Base-by-base conservation (phyloP, 2,797 vertebrate species). In the Dendrocincla tyrannina region DNA sequence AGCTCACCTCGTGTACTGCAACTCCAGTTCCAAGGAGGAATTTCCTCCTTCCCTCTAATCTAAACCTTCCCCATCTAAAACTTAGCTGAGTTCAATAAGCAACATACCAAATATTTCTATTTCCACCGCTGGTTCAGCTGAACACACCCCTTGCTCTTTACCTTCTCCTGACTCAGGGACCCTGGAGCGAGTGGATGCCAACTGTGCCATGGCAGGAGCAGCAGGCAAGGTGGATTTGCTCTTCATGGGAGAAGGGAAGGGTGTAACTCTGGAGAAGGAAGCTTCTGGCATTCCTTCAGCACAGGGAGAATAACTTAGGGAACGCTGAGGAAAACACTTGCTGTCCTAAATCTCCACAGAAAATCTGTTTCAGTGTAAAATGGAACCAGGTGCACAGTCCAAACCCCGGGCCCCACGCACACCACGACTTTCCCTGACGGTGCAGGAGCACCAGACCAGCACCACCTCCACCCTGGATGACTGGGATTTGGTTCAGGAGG, bases 401-500 rank as follows among this genome's bases (percentile, higher is more conserved):
- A 0, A 44, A 58, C 3, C 64, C 69, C 5, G 19, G 22, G 25
- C 58, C 30, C 44, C 41, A 35, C 2, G 3, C 5, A 22, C 30
- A 16, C 27, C 60, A 18, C 46, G n/a, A n/a, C 59, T 5, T 16
- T 3, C 39, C 23, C 22, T 7, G 41, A 28, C 32, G 12, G 17
- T 2, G 3, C 1, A 41, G 19, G 33, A 69, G 44, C 58, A 59
- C 49, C 44, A 88, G 42, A 47, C 17, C 41, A 69, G 47, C 89
- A 32, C 5, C 32, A 11, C 5, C 64, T 55, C 22, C 7, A 79
- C 33, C 37, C 46, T n/a, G 8, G 37, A 58, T 53, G 60, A 8
- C 13, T 5, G 6, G 0, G 0, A 30, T 17, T 55, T 13, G 22
- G 32, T 79, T 42, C 24, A 35, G 0, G 0, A 53, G 68, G 63